Base-by-base conservation (phyloP, 2,888 invertebrate genomes). In the Ypsolopha scabrella region DNA sequence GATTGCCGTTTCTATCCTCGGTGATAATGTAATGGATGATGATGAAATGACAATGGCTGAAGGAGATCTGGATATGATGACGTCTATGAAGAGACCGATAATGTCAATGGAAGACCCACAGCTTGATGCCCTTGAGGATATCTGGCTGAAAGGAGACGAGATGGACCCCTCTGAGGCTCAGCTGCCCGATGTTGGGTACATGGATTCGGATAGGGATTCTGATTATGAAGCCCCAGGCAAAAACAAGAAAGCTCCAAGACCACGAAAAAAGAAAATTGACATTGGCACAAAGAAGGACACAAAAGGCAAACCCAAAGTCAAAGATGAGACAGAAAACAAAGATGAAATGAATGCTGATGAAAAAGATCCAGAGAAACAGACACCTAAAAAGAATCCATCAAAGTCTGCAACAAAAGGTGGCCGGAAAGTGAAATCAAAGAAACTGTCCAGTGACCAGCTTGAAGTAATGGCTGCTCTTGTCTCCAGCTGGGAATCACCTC, bases 61-160 rank as follows among this genome's bases (percentile, higher is more conserved):
- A 63, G 81, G 87, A 14, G 85, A 87, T 45, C 58, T 87, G 1
- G 87, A 87, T 41, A 85, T 87, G 85, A 82, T 87, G 83, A 83
- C 79, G 0, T 81, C 85, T 35, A 83, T 83, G 82, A 86, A 82
- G 53, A 57, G 79, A 48, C 78, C 72, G 6, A 79, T 69, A 61
- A 73, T 65, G 86, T 88, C 65, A 0, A 58, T 75, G 78, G 86
- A 87, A 6, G 93, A 93, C 60, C 89, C 90, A 45, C 92, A 92
- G 57, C 67, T 93, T 37, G 93, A 92, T 70, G 93, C 89, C 6
- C 76, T 93, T 4, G 93, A 93, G 75, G 93, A 93, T 63, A 93
- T 93, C 59, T 94, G 93, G 92, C 66, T 93, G 9, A 94, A 93
- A 78, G 93, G 93, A 37, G 93, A 92, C 47, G 93, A 93, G 79